Percentiles rank a stretch among this genome's conserved stretches.
Evolutionary conservation across 2,113 vertebrate species (phyloP).

Genomic region (Sylvietta virens): DNA sequence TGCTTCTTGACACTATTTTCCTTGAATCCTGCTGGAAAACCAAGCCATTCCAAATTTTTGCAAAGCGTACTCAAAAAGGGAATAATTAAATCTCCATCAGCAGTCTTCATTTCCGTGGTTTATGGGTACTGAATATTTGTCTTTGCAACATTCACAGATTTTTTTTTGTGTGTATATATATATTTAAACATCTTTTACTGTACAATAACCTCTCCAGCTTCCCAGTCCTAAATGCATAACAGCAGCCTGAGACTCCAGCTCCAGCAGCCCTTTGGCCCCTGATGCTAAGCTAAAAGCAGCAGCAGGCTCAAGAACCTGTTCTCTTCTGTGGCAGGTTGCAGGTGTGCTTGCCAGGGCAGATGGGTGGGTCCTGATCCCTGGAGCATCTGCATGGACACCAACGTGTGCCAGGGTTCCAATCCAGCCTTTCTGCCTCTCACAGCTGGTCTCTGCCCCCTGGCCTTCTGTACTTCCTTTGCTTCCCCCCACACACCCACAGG

Average conservation of each 20-base stretch:
- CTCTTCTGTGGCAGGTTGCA: neutral
- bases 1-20: neutral
- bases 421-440: neutral
- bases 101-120: neutral
- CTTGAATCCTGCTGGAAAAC: neutral
- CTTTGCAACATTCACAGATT: neutral
- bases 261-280: neutral
- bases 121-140: neutral
- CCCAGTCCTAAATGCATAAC: neutral
- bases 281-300: neutral
- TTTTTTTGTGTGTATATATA: neutral
- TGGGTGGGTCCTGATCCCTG: neutral
- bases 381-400: neutral
- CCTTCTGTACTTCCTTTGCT: neutral
- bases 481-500: accelerated
- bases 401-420: neutral
- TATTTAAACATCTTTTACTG: neutral
- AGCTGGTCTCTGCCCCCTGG: neutral
- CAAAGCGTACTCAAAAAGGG: neutral
- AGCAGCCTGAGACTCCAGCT: neutral
- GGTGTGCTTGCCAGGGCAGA: neutral
- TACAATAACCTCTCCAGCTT: neutral
- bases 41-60: neutral
- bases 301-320: neutral
- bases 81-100: neutral